These are phyloP conservation scores for Proctacanthus coquilletti DNA, from an alignment of 1,140 invertebrate species.

Conservation along the genomic window DNA sequence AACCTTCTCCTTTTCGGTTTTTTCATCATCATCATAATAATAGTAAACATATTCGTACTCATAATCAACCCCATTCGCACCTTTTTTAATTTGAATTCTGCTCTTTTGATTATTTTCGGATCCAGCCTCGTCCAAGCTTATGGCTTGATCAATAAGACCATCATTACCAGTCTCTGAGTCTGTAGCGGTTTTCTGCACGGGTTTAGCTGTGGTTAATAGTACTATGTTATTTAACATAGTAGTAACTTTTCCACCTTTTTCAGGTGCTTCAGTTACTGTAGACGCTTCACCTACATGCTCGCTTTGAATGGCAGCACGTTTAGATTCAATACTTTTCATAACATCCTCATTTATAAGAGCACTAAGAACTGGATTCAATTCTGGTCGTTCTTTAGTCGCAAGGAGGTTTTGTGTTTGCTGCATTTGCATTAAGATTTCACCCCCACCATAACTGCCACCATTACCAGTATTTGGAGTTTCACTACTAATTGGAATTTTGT, in stretches of 20 bases:
- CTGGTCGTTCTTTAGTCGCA: constrained; percentile 26
- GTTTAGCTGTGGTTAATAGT: too few species aligned
- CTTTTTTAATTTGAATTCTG: constrained; percentile 67
- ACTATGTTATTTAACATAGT: too few species aligned
- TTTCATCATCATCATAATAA: constrained; percentile 71
- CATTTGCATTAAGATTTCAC: constrained; percentile 7
- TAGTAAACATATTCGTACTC: constrained; percentile 86
- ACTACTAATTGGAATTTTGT: too few species aligned
- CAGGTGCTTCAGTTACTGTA: background rate
- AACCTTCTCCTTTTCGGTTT: constrained; percentile 31
- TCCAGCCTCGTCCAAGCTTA: constrained; percentile 21
- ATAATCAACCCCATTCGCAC: constrained; percentile 78
- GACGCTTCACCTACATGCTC: constrained; percentile 2
- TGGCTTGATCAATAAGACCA: constrained; percentile 22
- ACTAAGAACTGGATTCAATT: constrained; percentile 25
- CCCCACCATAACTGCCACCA: too few species aligned
- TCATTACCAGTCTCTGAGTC: constrained; percentile 15
- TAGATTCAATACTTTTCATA: constrained; percentile 30
- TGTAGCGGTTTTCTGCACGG: too few species aligned
- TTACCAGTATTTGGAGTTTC: too few species aligned
- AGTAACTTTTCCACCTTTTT: background rate
- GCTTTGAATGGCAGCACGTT: constrained; percentile 14
- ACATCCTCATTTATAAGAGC: constrained; percentile 28
- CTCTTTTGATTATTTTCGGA: constrained; percentile 37
- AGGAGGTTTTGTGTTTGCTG: constrained; percentile 21